These are phyloP conservation scores for Choloepus didactylus DNA, from an alignment of 2,797 vertebrate species.

Conservation along the genomic window DNA sequence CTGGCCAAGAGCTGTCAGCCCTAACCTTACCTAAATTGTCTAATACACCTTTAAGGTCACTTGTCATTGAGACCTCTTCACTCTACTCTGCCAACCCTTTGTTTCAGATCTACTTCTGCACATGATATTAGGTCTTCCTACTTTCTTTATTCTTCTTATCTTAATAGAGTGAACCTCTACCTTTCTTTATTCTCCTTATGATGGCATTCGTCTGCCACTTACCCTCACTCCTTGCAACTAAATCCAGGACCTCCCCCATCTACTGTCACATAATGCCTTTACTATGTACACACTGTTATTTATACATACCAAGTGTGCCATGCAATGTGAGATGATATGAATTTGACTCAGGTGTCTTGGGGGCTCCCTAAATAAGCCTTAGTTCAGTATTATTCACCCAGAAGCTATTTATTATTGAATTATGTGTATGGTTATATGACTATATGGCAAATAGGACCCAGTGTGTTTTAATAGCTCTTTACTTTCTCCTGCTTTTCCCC, in stretches of 20 bases:
- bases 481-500: slow-evolving; percentile 25
- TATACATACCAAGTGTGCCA: not conserved
- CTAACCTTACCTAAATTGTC: not conserved
- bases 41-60: not conserved
- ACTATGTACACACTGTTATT: slow-evolving; percentile 5
- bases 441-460: slow-evolving; percentile 60
- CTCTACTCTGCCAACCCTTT: not conserved
- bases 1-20: not conserved
- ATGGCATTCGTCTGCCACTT: not conserved
- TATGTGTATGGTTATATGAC: slow-evolving; percentile 41
- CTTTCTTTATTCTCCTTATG: not conserved
- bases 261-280: not conserved
- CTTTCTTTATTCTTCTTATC: not conserved
- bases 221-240: not conserved
- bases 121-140: not conserved
- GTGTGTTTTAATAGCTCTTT: slow-evolving; percentile 53
- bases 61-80: not conserved
- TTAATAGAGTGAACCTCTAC: not conserved
- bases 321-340: not conserved
- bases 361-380: slow-evolving; percentile 38
- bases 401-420: slow-evolving; percentile 65
- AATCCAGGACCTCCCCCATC: not conserved
- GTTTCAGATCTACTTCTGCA: not conserved
- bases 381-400: slow-evolving; percentile 47
- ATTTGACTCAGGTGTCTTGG: slow-evolving; percentile 54